Evolutionary conservation across 2,113 vertebrate species (phyloP).

Genomic region (Myrmophylax atrothorax): DNA sequence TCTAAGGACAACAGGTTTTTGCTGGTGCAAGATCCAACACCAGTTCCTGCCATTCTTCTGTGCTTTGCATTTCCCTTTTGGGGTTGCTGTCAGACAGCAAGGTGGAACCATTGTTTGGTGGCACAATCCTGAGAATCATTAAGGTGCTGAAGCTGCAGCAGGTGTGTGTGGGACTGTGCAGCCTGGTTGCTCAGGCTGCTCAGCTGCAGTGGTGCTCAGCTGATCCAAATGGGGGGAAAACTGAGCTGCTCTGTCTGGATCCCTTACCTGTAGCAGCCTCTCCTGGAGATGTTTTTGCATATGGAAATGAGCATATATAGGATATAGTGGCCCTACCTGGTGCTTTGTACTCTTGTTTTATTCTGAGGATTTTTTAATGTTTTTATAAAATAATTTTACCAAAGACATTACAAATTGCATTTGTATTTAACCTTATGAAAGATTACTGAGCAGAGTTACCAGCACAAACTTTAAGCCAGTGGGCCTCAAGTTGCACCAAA

Average conservation of each 20-base stretch:
- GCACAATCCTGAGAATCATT: not conserved
- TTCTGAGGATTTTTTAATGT: not conserved
- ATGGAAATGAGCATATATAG: not conserved
- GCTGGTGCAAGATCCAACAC: not conserved
- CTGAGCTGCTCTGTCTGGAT: not conserved
- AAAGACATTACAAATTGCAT: not conserved
- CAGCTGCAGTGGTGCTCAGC: not conserved
- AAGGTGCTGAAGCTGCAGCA: not conserved
- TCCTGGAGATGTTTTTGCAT: not conserved
- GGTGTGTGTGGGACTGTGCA: fast-evolving
- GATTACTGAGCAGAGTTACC: not conserved
- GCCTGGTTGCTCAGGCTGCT: not conserved
- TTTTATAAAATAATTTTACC: not conserved
- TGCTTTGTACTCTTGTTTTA: not conserved
- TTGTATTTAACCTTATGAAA: not conserved
- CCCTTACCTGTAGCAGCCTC: not conserved
- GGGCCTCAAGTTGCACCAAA: not conserved
- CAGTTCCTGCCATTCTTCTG: not conserved
- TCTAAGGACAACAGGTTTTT: not conserved
- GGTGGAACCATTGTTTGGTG: not conserved
- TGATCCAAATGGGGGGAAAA: not conserved
- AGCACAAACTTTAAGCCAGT: not conserved
- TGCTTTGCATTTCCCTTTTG: not conserved
- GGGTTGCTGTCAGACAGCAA: not conserved
- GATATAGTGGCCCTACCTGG: not conserved